phyloP scores from a whole-genome alignment of 2,113 vertebrate species.

The Myrmecophaga tridactyla region DNA sequence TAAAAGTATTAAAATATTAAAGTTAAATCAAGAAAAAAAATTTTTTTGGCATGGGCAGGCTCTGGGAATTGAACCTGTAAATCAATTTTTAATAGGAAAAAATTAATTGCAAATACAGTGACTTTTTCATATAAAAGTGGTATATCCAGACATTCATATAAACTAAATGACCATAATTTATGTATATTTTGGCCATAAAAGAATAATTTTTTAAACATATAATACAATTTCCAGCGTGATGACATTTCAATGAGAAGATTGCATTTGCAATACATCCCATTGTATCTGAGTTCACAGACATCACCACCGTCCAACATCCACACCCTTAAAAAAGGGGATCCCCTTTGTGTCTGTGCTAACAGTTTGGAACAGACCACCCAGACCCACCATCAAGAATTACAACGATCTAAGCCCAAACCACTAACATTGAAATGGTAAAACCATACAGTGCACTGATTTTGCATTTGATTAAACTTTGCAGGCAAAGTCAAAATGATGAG shows the following conservation, averaged over 20 bases:
- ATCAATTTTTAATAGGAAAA: slow-evolving; percentile 58
- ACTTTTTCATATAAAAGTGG: slow-evolving; percentile 31
- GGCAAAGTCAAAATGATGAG: neutral
- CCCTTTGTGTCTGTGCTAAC: neutral
- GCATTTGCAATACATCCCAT: slow-evolving; percentile 1
- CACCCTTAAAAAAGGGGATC: neutral
- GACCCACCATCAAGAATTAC: neutral
- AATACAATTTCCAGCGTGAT: slow-evolving; percentile 51
- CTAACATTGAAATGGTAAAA: neutral
- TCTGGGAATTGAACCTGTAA: too few species aligned
- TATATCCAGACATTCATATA: neutral
- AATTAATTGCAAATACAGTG: slow-evolving; percentile 56
- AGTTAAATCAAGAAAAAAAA: too few species aligned
- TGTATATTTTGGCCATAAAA: slow-evolving; percentile 52
- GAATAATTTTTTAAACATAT: slow-evolving; percentile 36
- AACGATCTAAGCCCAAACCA: neutral
- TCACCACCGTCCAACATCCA: neutral
- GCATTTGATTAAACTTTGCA: neutral
- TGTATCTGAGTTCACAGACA: slow-evolving; percentile 44
- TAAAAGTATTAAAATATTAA: neutral
- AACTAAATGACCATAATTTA: slow-evolving; percentile 49
- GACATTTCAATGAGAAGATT: slow-evolving; percentile 40
- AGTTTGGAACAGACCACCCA: neutral
- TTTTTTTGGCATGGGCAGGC: too few species aligned
- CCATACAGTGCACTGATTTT: neutral